Evolutionary conservation across 2,888 invertebrate genomes (phyloP).

Genomic region (Dendrolimus pini): DNA sequence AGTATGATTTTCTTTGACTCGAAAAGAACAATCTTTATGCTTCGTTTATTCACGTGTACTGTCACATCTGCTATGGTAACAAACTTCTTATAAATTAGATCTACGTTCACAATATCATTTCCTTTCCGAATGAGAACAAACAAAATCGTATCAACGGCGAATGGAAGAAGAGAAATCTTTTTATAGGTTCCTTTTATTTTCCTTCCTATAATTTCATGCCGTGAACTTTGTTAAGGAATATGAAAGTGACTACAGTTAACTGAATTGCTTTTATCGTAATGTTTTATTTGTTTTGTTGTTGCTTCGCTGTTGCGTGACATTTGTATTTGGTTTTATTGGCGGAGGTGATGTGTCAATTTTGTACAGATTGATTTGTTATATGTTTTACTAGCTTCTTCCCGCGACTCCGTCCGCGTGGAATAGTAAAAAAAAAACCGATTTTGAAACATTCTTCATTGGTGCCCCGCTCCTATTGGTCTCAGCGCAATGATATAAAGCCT

Average conservation of each 20-base stretch:
- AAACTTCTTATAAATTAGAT: slow-evolving; percentile 17
- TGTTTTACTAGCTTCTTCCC: too few species aligned
- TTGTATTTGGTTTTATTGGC: slow-evolving; percentile 33
- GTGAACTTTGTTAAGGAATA: slow-evolving; percentile 27
- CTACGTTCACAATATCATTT: slow-evolving; percentile 25
- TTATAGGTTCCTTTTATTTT: slow-evolving; percentile 24
- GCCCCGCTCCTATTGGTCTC: too few species aligned
- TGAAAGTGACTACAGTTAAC: slow-evolving; percentile 36
- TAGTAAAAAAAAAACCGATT: too few species aligned
- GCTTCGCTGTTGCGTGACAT: slow-evolving; percentile 22
- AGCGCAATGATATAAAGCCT: too few species aligned
- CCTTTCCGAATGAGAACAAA: slow-evolving; percentile 20
- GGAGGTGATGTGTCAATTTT: slow-evolving; percentile 18
- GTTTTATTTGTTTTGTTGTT: slow-evolving; percentile 32
- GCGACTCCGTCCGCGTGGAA: too few species aligned
- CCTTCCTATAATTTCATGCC: slow-evolving; percentile 13
- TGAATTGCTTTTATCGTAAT: slow-evolving; percentile 36
- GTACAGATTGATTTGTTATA: background rate
- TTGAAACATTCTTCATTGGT: too few species aligned
- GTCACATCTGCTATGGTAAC: slow-evolving; percentile 7
- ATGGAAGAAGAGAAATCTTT: slow-evolving; percentile 20
- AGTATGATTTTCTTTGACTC: slow-evolving; percentile 12
- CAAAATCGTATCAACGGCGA: slow-evolving; percentile 25
- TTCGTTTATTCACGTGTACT: slow-evolving; percentile 4
- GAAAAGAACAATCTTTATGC: slow-evolving; percentile 5